phyloP scores from a whole-genome alignment of 1,140 invertebrate species.

The Philaenus spumarius region DNA sequence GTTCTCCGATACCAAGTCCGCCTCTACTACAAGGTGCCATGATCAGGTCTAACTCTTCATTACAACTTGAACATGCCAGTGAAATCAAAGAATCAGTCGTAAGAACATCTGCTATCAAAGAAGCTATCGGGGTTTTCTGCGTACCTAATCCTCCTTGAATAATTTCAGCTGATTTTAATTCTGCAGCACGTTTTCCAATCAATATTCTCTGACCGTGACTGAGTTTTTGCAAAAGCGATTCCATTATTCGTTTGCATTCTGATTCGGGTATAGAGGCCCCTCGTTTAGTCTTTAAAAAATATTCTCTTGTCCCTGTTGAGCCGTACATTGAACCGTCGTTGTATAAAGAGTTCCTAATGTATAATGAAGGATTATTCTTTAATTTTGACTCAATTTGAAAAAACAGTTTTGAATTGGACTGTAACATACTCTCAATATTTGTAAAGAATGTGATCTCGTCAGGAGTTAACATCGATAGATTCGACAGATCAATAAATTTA shows the following conservation, averaged over 20 bases:
- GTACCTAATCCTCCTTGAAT: background rate
- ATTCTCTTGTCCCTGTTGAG: background rate
- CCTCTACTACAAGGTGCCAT: conserved; percentile 1
- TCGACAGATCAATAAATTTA: background rate
- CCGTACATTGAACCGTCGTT: background rate
- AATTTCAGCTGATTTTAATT: background rate
- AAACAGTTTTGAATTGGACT: background rate
- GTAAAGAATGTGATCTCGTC: conserved; percentile 1
- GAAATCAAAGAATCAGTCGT: conserved; percentile 1
- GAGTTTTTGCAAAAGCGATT: background rate
- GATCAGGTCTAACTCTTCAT: conserved; percentile 3
- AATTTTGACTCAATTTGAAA: background rate
- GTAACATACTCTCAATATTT: background rate
- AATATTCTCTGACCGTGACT: conserved; percentile 2
- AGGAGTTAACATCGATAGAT: background rate
- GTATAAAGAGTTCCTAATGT: background rate
- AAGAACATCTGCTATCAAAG: conserved; percentile 1
- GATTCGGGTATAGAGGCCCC: background rate
- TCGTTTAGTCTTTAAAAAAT: background rate
- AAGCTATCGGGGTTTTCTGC: background rate
- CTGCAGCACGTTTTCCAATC: conserved; percentile 3
- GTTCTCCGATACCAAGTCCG: background rate
- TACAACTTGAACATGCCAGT: background rate
- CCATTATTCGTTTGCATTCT: background rate
- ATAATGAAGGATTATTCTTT: background rate